A percentile compares a stretch with the other conserved stretches of the same genome.
Evolutionary conservation across 2,888 invertebrate genomes (phyloP).

Genomic region (Mycogona germanica): DNA sequence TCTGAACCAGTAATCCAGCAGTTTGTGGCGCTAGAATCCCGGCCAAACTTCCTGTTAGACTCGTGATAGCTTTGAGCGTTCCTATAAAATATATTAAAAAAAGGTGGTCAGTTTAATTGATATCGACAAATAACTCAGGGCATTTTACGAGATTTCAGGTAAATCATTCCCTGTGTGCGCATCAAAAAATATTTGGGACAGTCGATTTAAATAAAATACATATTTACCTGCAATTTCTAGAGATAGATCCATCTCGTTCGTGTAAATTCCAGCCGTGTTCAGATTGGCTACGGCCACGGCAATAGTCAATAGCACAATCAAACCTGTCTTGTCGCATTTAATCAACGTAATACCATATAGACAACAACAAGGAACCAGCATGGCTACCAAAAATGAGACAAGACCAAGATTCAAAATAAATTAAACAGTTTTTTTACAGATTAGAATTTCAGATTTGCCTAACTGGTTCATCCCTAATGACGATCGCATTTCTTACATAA

Average conservation of each 20-base stretch:
- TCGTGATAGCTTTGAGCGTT: slow-evolving; percentile 12
- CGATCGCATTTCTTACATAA: background rate
- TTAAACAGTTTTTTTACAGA: background rate
- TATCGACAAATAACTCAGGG: too few relatives aligned
- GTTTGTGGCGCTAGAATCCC: slow-evolving; percentile 11
- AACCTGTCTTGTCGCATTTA: slow-evolving; percentile 3
- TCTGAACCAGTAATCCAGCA: slow-evolving; percentile 9
- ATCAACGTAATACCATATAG: slow-evolving; percentile 8
- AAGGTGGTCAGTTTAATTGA: background rate
- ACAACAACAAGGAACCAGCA: slow-evolving; percentile 9
- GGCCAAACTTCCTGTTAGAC: slow-evolving; percentile 6
- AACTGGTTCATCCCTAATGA: background rate
- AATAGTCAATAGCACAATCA: slow-evolving; percentile 6
- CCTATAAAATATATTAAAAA: slow-evolving; percentile 12
- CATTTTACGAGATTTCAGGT: too few relatives aligned
- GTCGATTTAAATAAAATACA: background rate
- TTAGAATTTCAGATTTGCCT: background rate
- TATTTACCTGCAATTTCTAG: slow-evolving; percentile 8
- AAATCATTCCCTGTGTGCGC: too few relatives aligned
- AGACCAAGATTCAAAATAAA: background rate
- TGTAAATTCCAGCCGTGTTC: slow-evolving; percentile 12
- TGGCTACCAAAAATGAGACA: slow-evolving; percentile 4
- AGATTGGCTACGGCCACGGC: slow-evolving; percentile 6
- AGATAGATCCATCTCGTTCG: slow-evolving; percentile 17
- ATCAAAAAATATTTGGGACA: too few relatives aligned